Conservation (phyloP, 2,797 vertebrate species). For the Sebastes diploproa region DNA sequence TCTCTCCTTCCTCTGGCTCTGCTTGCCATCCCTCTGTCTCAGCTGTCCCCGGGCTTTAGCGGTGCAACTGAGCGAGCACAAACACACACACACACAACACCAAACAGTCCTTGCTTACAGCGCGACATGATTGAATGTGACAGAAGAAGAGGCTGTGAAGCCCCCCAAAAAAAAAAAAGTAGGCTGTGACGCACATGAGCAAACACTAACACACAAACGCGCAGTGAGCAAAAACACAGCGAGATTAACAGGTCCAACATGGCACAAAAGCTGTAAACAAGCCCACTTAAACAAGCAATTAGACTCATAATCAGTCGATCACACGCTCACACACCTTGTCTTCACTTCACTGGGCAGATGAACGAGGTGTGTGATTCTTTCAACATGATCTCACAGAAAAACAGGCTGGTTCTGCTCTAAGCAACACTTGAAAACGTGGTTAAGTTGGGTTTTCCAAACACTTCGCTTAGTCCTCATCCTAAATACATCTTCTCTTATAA, state of each 20-base stretch:
- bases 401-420: not conserved
- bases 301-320: constrained; percentile 56
- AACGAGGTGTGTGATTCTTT: not conserved
- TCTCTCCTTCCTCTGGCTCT: constrained; percentile 38
- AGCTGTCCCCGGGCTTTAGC: constrained; percentile 52
- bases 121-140: constrained; percentile 61
- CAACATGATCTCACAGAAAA: not conserved
- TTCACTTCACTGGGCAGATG: constrained; percentile 7
- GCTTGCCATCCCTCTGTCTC: constrained; percentile 52
- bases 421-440: not conserved
- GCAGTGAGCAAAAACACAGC: constrained; percentile 18
- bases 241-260: constrained; percentile 58
- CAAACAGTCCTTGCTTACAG: constrained; percentile 54
- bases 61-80: not conserved
- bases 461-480: not conserved
- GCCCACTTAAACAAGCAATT: constrained; percentile 59
- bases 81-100: constrained; percentile 4
- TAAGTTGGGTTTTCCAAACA: not conserved
- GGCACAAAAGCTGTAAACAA: constrained; percentile 58
- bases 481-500: not conserved
- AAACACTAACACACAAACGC: constrained; percentile 38
- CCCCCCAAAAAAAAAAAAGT: constrained; percentile 28
- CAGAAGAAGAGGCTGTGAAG: constrained; percentile 56
- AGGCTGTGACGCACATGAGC: constrained; percentile 51
- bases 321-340: constrained; percentile 11